Percentiles rank a stretch among this genome's conserved stretches.
These are phyloP conservation scores for Nyctibius bracteatus DNA, from an alignment of 2,113 vertebrate genomes.

Conservation along the genomic window DNA sequence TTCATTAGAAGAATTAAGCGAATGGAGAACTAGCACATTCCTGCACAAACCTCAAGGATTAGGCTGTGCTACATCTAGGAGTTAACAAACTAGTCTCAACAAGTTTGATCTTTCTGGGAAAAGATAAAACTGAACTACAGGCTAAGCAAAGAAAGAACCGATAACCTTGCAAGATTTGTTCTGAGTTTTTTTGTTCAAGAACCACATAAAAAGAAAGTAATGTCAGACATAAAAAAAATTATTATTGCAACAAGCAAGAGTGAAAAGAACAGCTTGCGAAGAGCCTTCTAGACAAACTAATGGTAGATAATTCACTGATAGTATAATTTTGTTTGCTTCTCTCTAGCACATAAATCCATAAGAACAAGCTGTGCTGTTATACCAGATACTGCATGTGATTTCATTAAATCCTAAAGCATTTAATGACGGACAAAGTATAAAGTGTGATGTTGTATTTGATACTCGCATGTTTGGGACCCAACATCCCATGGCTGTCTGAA, in stretches of 20 bases:
- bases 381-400: not conserved
- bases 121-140: constrained; percentile 57
- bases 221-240: constrained; percentile 20
- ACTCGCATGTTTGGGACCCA: not conserved
- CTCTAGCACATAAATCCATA: constrained; percentile 19
- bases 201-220: constrained; percentile 60
- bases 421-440: not conserved
- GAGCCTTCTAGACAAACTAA: constrained; percentile 53
- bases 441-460: not conserved
- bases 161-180: constrained; percentile 65
- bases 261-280: constrained; percentile 61
- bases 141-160: constrained; percentile 65
- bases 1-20: constrained; percentile 55
- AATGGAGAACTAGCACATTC: constrained; percentile 67
- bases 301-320: constrained; percentile 61
- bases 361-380: constrained; percentile 54
- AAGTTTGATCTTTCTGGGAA: constrained; percentile 71
- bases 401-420: not conserved
- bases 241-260: constrained; percentile 49
- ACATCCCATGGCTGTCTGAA: not conserved
- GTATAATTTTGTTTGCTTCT: constrained; percentile 40
- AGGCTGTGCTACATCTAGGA: constrained; percentile 63
- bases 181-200: constrained; percentile 33
- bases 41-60: constrained; percentile 70
- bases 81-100: constrained; percentile 70